Percentiles rank a stretch among this genome's conserved stretches.
Evolutionary conservation across 1,140 invertebrate genomes (phyloP).

Genomic region (Dendroctonus ponderosae): DNA sequence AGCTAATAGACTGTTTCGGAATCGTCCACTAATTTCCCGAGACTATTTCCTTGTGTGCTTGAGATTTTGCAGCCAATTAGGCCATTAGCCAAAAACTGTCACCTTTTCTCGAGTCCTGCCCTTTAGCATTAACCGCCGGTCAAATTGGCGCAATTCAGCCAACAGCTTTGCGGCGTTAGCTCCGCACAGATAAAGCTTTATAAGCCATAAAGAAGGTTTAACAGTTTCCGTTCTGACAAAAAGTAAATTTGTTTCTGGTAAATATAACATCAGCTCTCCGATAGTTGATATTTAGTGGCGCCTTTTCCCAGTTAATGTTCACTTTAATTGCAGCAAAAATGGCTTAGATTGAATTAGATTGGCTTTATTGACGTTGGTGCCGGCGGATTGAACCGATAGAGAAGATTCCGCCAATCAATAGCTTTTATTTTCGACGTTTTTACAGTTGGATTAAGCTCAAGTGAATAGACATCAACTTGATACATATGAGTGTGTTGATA

Average conservation of each 20-base stretch:
- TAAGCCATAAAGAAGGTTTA: conserved; percentile 23
- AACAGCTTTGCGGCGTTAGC: conserved; percentile 22
- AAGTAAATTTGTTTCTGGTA: conserved; percentile 23
- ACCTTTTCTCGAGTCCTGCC: conserved; percentile 14
- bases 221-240: conserved; percentile 18
- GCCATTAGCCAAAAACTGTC: conserved; percentile 14
- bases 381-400: background rate
- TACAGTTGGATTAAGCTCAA: too few relatives aligned
- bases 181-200: conserved; percentile 19
- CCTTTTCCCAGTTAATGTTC: conserved; percentile 2
- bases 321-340: conserved; percentile 13
- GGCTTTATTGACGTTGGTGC: background rate
- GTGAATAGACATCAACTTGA: too few relatives aligned
- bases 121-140: conserved; percentile 19
- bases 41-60: background rate
- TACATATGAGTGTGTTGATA: too few relatives aligned
- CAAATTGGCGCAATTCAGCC: conserved; percentile 20
- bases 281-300: conserved; percentile 8
- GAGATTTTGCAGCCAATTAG: conserved; percentile 15
- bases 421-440: too few relatives aligned
- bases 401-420: background rate
- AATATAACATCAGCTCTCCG: conserved; percentile 10
- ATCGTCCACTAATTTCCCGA: conserved; percentile 3
- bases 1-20: background rate
- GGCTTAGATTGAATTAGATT: conserved; percentile 12